Evolutionary conservation across 2,888 invertebrate genomes (phyloP).

Genomic region (Tachystola acroxantha): DNA sequence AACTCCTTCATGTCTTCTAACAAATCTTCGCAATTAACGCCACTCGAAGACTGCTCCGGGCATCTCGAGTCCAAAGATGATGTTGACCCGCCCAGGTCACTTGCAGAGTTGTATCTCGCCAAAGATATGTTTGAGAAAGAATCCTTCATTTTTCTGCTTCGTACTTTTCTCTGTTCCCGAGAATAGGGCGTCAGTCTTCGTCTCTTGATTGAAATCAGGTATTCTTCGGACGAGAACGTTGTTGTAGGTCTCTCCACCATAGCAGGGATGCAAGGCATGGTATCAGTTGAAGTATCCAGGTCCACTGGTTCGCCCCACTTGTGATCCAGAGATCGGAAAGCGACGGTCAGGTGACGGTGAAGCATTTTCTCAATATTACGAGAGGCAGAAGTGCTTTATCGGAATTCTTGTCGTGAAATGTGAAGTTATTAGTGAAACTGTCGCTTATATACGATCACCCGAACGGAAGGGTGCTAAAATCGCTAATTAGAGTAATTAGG

Average conservation of each 20-base stretch:
- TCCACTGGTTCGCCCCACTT: constrained; percentile 52
- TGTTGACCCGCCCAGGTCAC: constrained; percentile 20
- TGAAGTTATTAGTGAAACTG: neutral
- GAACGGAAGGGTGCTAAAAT: neutral
- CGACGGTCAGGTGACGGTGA: constrained; percentile 46
- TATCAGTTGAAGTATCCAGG: constrained; percentile 31
- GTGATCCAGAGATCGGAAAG: constrained; percentile 43
- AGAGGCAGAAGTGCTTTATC: neutral
- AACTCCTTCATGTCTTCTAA: constrained; percentile 10
- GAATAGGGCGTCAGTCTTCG: constrained; percentile 28
- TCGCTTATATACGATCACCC: neutral
- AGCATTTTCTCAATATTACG: constrained; percentile 30
- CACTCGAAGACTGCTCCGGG: neutral
- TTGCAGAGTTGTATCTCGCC: constrained; percentile 25
- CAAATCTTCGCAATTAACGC: neutral
- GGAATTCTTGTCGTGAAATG: neutral
- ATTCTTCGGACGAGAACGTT: constrained; percentile 53
- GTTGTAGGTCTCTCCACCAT: constrained; percentile 32
- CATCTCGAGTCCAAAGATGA: constrained; percentile 3
- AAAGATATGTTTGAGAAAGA: constrained; percentile 40
- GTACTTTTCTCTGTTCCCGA: constrained; percentile 17
- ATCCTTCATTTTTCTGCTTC: constrained; percentile 18
- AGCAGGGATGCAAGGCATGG: constrained; percentile 31
- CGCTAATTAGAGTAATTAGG: neutral
- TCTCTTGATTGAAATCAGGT: constrained; percentile 27